These are phyloP conservation scores for Nanorana parkeri DNA, from an alignment of 2,113 vertebrate genomes.

Conservation along the genomic window DNA sequence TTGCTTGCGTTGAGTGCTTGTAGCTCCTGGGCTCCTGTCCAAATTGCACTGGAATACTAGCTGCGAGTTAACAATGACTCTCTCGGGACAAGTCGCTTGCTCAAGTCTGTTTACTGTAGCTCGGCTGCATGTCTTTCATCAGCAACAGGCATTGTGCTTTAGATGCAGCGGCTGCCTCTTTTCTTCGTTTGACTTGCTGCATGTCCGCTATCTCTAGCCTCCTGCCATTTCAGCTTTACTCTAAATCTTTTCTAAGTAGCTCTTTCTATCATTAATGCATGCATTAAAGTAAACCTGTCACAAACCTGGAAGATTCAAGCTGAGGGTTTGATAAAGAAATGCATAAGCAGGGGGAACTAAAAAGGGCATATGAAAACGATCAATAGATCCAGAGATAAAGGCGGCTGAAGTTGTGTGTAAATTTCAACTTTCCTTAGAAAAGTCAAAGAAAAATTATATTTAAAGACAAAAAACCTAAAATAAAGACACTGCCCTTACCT, in stretches of 20 bases:
- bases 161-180: not conserved
- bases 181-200: not conserved
- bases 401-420: too few species aligned
- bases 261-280: not conserved
- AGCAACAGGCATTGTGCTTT: constrained; percentile 9
- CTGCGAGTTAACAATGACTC: constrained; percentile 44
- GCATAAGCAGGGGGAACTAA: too few species aligned
- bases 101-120: constrained; percentile 18
- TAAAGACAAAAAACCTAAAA: too few species aligned
- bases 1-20: constrained; percentile 22
- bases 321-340: too few species aligned
- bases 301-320: too few species aligned
- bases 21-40: constrained; percentile 47
- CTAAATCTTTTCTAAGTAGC: not conserved
- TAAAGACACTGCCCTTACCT: too few species aligned
- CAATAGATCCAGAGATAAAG: too few species aligned
- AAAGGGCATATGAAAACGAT: too few species aligned
- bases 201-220: not conserved
- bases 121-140: constrained; percentile 20
- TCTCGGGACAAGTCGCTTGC: constrained; percentile 36
- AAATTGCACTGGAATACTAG: constrained; percentile 27
- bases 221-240: not conserved
- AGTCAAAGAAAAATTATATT: too few species aligned
- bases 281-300: too few species aligned
- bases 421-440: too few species aligned